These are phyloP conservation scores for Ladona fulva DNA, from an alignment of 1,140 invertebrate species.

Conservation along the genomic window DNA sequence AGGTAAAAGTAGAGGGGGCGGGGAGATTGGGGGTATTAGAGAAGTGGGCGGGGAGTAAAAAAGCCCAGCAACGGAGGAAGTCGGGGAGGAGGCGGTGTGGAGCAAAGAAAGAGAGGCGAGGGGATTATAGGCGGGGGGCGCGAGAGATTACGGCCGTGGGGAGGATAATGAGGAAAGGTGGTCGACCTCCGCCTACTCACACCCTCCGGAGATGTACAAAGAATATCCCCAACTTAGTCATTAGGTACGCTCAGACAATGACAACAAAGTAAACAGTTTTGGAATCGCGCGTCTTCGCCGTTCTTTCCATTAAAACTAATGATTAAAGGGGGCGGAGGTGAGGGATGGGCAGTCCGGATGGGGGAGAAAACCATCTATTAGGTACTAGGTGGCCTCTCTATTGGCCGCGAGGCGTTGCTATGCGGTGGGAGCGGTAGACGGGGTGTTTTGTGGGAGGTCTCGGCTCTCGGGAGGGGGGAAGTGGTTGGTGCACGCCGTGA, in stretches of 20 bases:
- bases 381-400: background rate
- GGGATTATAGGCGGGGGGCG: too few relatives aligned
- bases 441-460: background rate
- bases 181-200: background rate
- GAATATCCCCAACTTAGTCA: background rate
- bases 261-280: background rate
- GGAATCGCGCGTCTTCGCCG: background rate
- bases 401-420: background rate
- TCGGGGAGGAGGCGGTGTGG: background rate
- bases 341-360: too few relatives aligned
- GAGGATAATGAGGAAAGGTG: slow-evolving; percentile 3
- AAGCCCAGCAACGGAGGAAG: background rate
- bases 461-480: too few relatives aligned
- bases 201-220: background rate
- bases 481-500: too few relatives aligned
- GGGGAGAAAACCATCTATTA: background rate
- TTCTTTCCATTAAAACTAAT: background rate
- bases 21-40: background rate
- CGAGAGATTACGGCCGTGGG: background rate
- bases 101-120: too few relatives aligned
- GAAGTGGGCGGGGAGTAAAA: background rate
- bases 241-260: background rate
- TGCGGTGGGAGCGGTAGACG: background rate
- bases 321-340: too few relatives aligned
- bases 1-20: background rate